These are phyloP conservation scores for Cricetomys ansorgei DNA, from an alignment of 2,113 vertebrate species.

Conservation along the genomic window DNA sequence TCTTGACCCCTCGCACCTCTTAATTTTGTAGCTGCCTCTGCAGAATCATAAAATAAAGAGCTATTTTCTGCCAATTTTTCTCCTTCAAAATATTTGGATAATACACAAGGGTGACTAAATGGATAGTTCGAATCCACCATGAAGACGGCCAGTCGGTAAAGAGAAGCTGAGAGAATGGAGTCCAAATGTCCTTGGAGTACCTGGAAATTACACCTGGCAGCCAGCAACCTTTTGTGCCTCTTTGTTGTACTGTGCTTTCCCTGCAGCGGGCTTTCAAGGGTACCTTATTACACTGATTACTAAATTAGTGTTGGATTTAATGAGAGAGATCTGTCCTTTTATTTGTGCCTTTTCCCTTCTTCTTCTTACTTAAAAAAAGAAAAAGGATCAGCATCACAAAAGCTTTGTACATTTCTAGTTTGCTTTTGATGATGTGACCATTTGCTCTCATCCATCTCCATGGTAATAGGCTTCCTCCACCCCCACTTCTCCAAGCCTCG, in stretches of 20 bases:
- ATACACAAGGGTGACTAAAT: slow-evolving; percentile 64
- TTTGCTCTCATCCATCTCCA: slow-evolving; percentile 89
- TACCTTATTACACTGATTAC: slow-evolving; percentile 90
- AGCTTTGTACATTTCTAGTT: slow-evolving; percentile 86
- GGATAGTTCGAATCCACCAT: slow-evolving; percentile 8
- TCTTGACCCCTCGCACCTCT: slow-evolving; percentile 51
- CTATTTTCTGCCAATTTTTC: slow-evolving; percentile 69
- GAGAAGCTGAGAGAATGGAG: slow-evolving; percentile 68
- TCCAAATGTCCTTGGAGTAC: slow-evolving; percentile 79
- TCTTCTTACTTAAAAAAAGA: slow-evolving; percentile 84
- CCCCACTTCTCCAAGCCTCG: slow-evolving; percentile 28
- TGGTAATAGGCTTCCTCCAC: slow-evolving; percentile 85
- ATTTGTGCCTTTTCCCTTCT: slow-evolving; percentile 89
- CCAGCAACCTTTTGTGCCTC: slow-evolving; percentile 80
- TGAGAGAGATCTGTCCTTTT: slow-evolving; percentile 93
- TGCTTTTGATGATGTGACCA: slow-evolving; percentile 92
- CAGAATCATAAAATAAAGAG: slow-evolving; percentile 70
- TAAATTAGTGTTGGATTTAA: slow-evolving; percentile 96
- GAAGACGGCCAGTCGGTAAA: slow-evolving; percentile 62
- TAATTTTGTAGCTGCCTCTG: slow-evolving; percentile 65
- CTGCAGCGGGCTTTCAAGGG: slow-evolving; percentile 82
- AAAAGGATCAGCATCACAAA: slow-evolving; percentile 89
- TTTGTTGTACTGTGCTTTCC: slow-evolving; percentile 89
- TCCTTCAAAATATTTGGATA: slow-evolving; percentile 79
- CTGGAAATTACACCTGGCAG: slow-evolving; percentile 85